Percentiles rank a stretch among this genome's conserved stretches.
Conservation (phyloP, 2,888 invertebrate species). For the Drosophila borborema region DNA sequence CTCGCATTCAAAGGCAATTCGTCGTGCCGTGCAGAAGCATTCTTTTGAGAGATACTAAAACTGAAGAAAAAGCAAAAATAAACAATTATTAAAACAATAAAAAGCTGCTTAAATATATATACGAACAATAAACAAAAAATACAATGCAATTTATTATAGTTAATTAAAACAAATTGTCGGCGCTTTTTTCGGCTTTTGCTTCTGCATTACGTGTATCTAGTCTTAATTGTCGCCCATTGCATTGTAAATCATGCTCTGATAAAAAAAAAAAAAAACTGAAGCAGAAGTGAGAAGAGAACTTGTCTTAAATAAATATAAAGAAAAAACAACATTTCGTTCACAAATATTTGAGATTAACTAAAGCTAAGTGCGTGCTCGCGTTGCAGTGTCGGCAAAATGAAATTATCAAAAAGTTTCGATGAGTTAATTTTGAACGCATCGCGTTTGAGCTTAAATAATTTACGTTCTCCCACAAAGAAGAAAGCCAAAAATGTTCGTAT, state of each 20-base stretch:
- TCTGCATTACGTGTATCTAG: slow-evolving; percentile 41
- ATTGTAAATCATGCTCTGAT: slow-evolving; percentile 38
- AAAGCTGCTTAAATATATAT: neutral
- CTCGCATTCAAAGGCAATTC: slow-evolving; percentile 41
- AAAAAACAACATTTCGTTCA: slow-evolving; percentile 17
- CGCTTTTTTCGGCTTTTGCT: neutral
- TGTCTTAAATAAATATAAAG: slow-evolving; percentile 24
- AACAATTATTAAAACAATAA: neutral
- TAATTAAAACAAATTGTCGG: slow-evolving; percentile 30
- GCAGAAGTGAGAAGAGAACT: neutral
- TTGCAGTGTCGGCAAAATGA: slow-evolving; percentile 78
- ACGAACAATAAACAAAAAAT: neutral
- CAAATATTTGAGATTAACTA: slow-evolving; percentile 21
- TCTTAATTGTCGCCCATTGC: slow-evolving; percentile 5
- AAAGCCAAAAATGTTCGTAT: slow-evolving; percentile 82
- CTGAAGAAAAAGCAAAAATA: neutral
- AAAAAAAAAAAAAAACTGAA: slow-evolving; percentile 16
- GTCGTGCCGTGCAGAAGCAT: slow-evolving; percentile 58
- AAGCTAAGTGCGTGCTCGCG: slow-evolving; percentile 1
- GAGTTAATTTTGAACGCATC: slow-evolving; percentile 85
- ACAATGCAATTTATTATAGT: slow-evolving; percentile 31
- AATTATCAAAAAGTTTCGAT: slow-evolving; percentile 84
- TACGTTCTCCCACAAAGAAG: slow-evolving; percentile 82
- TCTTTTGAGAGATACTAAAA: slow-evolving; percentile 32
- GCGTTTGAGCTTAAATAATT: slow-evolving; percentile 83